Conservation (phyloP, 2,888 invertebrate species). For the Alloscopus bannaensis region DNA sequence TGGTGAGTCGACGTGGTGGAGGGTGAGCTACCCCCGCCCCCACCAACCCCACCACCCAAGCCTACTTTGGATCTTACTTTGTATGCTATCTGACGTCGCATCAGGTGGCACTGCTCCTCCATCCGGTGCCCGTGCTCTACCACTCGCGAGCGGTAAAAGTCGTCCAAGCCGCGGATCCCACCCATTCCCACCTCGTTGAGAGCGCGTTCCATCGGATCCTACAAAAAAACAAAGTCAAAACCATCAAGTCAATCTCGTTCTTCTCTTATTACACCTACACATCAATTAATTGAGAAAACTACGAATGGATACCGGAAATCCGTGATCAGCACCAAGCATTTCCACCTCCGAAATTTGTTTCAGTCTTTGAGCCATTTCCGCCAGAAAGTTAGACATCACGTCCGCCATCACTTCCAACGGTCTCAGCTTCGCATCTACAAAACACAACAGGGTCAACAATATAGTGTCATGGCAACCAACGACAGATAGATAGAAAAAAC, state of each 20-base stretch:
- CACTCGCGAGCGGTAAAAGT: slow-evolving; percentile 79
- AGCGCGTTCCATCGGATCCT: slow-evolving; percentile 81
- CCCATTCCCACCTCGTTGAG: slow-evolving; percentile 80
- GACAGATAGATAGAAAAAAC: background rate
- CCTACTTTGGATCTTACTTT: slow-evolving; percentile 65
- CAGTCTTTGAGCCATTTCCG: slow-evolving; percentile 54
- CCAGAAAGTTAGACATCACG: slow-evolving; percentile 50
- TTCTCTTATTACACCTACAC: too few species aligned
- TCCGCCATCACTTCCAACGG: slow-evolving; percentile 63
- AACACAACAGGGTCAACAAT: too few species aligned
- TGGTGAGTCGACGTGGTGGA: slow-evolving; percentile 12
- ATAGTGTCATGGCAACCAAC: background rate
- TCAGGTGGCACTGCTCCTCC: slow-evolving; percentile 74
- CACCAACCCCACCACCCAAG: slow-evolving; percentile 36
- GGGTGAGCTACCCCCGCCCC: slow-evolving; percentile 25
- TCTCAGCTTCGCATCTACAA: slow-evolving; percentile 61
- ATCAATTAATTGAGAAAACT: background rate
- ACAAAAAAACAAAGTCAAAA: slow-evolving; percentile 61
- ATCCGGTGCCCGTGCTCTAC: slow-evolving; percentile 75
- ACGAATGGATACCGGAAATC: slow-evolving; percentile 77
- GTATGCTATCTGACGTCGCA: slow-evolving; percentile 74
- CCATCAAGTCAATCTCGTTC: background rate
- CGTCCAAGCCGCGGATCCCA: slow-evolving; percentile 78
- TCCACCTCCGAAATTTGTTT: slow-evolving; percentile 64
- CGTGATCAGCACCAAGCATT: slow-evolving; percentile 63